Percentiles rank a stretch among this genome's conserved stretches.
Evolutionary conservation across 2,888 invertebrate genomes (phyloP).

Genomic region (Drepanosiphum platanoidis): DNA sequence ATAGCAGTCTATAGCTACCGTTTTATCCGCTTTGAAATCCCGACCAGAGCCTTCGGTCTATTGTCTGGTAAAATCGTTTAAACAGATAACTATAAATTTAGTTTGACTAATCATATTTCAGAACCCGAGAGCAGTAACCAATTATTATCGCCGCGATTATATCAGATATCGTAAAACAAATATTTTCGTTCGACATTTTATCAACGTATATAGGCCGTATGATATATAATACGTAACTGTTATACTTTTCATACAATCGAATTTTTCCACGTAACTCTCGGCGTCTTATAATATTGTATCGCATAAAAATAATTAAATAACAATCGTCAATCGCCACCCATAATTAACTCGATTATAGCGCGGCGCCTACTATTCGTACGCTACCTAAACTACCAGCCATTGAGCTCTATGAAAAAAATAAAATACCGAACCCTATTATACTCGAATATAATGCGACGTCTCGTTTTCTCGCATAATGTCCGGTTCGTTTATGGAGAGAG

Average conservation of each 20-base stretch:
- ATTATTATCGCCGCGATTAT: background rate
- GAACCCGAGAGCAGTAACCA: background rate
- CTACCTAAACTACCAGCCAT: background rate
- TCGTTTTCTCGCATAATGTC: background rate
- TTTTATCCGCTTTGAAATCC: background rate
- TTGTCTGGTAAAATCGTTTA: background rate
- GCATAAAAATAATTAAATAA: background rate
- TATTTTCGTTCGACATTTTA: background rate
- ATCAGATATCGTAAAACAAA: background rate
- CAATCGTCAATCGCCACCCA: no score
- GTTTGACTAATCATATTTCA: background rate
- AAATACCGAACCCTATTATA: background rate
- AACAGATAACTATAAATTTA: background rate
- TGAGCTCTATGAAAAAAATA: background rate
- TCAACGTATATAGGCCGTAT: background rate
- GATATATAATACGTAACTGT: background rate
- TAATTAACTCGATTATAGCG: background rate
- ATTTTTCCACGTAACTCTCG: background rate
- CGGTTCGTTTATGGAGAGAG: background rate
- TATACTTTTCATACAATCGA: background rate
- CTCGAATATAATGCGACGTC: background rate
- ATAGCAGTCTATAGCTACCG: background rate
- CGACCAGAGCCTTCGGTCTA: background rate
- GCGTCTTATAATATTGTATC: background rate
- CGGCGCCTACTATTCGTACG: background rate